Percentiles rank a stretch among this genome's conserved stretches.
Evolutionary conservation across 2,113 vertebrate genomes (phyloP).

Genomic region (Mormoops blainvillei): DNA sequence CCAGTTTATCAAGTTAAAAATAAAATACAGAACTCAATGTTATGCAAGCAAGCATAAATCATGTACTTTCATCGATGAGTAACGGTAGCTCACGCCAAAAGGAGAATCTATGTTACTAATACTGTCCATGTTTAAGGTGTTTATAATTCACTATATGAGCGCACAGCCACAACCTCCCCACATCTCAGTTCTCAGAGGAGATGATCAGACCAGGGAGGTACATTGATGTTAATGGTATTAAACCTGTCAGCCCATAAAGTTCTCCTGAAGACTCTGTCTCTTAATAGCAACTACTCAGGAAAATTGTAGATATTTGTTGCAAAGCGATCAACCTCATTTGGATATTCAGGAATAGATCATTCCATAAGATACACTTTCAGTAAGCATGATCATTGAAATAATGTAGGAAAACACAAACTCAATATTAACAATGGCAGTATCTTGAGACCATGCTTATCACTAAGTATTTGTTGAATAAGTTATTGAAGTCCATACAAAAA

Average conservation of each 20-base stretch:
- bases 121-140: not conserved
- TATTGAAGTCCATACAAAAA: not conserved
- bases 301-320: not conserved
- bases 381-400: not conserved
- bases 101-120: not conserved
- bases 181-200: not conserved
- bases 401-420: not conserved
- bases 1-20: not conserved
- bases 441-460: not conserved
- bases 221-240: not conserved
- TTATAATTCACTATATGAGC: not conserved
- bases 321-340: not conserved
- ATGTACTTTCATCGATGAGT: not conserved
- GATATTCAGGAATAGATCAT: not conserved
- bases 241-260: not conserved
- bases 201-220: not conserved
- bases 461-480: not conserved
- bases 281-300: not conserved
- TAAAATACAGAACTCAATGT: not conserved
- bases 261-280: not conserved
- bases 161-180: not conserved
- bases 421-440: not conserved
- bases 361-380: not conserved
- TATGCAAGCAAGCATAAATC: not conserved
- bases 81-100: not conserved